Evolutionary conservation across 2,888 invertebrate genomes (phyloP).

Genomic region (Azorinus chamasolen): DNA sequence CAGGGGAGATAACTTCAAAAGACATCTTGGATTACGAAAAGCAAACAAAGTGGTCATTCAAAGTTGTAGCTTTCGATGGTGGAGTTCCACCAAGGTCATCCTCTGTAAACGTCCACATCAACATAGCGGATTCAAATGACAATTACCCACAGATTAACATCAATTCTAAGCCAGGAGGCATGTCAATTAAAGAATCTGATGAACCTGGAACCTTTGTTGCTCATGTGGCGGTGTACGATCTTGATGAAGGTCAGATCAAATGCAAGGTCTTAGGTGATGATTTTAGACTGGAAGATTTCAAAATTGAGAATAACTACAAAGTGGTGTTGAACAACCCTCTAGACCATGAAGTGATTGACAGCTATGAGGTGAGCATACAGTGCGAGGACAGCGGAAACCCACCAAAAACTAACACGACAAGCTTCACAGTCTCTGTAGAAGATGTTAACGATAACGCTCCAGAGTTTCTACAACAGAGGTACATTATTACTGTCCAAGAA

Average conservation of each 20-base stretch:
- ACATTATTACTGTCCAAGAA: constrained; percentile 77
- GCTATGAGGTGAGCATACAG: constrained; percentile 76
- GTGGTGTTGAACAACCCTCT: constrained; percentile 72
- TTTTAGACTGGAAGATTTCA: constrained; percentile 67
- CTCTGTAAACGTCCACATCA: constrained; percentile 88
- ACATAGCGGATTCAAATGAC: constrained; percentile 91
- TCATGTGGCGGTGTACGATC: constrained; percentile 92
- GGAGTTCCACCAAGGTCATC: constrained; percentile 72
- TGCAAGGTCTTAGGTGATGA: constrained; percentile 73
- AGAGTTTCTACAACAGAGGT: constrained; percentile 71
- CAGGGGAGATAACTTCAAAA: constrained; percentile 93
- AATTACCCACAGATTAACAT: constrained; percentile 95
- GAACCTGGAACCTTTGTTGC: constrained; percentile 96
- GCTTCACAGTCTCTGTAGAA: constrained; percentile 76
- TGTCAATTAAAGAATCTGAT: constrained; percentile 89
- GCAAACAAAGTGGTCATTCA: constrained; percentile 91
- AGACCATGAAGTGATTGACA: constrained; percentile 77
- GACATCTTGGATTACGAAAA: constrained; percentile 94
- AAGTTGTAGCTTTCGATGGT: constrained; percentile 86
- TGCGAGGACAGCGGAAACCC: constrained; percentile 82
- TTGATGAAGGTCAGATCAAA: constrained; percentile 74
- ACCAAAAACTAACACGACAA: constrained; percentile 71
- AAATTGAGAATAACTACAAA: constrained; percentile 69
- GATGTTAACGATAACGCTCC: constrained; percentile 84
- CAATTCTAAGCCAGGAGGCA: constrained; percentile 93